Conservation (phyloP, 2,113 vertebrate species). For the Emydocephalus ijimae region DNA sequence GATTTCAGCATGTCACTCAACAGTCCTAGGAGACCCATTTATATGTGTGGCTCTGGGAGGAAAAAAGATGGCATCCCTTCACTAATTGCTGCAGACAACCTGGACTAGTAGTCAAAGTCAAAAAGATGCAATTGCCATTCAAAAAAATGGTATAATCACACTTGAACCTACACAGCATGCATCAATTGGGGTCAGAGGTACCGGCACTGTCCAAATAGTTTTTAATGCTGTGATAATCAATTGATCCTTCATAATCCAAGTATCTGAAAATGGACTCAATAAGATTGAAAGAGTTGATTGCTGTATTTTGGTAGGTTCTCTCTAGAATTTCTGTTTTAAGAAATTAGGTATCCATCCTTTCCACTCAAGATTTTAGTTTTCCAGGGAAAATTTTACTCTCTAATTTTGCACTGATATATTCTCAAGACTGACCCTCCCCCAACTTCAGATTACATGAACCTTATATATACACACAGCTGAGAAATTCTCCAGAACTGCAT, state of each 20-base stretch:
- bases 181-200: slow-evolving; percentile 1
- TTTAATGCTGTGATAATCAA: not conserved
- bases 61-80: not conserved
- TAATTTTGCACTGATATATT: not conserved
- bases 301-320: not conserved
- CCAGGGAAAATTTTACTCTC: not conserved
- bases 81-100: not conserved
- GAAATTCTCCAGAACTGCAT: not conserved
- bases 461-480: too few relatives aligned
- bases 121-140: not conserved
- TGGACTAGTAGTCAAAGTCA: not conserved
- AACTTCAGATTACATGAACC: not conserved
- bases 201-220: not conserved
- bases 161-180: not conserved
- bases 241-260: not conserved
- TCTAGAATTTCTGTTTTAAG: not conserved
- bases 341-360: not conserved
- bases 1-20: not conserved
- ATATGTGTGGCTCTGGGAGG: not conserved
- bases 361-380: not conserved
- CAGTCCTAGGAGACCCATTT: not conserved
- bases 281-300: not conserved
- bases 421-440: not conserved
- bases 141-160: slow-evolving; percentile 11
- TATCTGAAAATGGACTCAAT: not conserved